Conservation (phyloP, 1,140 invertebrate genomes). For the Achatina immaculata region DNA sequence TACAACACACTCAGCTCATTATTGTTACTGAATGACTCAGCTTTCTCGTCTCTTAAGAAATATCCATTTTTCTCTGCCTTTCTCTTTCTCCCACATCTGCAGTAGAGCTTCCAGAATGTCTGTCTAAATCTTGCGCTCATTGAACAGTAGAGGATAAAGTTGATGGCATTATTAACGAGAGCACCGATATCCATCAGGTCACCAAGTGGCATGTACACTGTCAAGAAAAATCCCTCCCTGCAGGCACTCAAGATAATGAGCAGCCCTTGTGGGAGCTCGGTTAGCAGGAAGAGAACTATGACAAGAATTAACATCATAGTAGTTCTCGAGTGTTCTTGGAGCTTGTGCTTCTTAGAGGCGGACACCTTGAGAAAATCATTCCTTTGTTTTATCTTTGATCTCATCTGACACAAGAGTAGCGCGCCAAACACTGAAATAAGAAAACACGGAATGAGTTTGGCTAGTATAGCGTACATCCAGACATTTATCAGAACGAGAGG, state of each 20-base stretch:
- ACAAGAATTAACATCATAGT: constrained; percentile 92
- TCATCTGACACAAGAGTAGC: constrained; percentile 75
- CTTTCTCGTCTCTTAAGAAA: constrained; percentile 43
- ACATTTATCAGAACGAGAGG: constrained; percentile 68
- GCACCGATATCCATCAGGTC: constrained; percentile 95
- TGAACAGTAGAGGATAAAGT: constrained; percentile 92
- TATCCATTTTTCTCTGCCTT: constrained; percentile 43
- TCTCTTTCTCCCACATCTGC: constrained; percentile 39
- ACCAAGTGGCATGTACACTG: constrained; percentile 77
- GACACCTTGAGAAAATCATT: constrained; percentile 64
- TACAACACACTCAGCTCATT: constrained; percentile 29
- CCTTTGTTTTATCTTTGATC: constrained; percentile 68
- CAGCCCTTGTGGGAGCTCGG: constrained; percentile 82
- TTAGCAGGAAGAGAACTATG: constrained; percentile 85
- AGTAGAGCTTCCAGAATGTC: constrained; percentile 77
- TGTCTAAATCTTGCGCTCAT: constrained; percentile 94
- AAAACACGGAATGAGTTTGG: constrained; percentile 71
- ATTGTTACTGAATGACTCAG: constrained; percentile 40
- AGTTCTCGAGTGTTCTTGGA: constrained; percentile 84
- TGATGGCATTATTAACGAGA: constrained; percentile 90
- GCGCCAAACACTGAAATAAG: constrained; percentile 72
- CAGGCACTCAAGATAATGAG: constrained; percentile 68
- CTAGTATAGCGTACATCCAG: constrained; percentile 67
- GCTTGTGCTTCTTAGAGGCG: constrained; percentile 56
- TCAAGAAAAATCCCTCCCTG: constrained; percentile 61